phyloP scores from a whole-genome alignment of 2,113 vertebrate genomes.

The Xenopus borealis region DNA sequence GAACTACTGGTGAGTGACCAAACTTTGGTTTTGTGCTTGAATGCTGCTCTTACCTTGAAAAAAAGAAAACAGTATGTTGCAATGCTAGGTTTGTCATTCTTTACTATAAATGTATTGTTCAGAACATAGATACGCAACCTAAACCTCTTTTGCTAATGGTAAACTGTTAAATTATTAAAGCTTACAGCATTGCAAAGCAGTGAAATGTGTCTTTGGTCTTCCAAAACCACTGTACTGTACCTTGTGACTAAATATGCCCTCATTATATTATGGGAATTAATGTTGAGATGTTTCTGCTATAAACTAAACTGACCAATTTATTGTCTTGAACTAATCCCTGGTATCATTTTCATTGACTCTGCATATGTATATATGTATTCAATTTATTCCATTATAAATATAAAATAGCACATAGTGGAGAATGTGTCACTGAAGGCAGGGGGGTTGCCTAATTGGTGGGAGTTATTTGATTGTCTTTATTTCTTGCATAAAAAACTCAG shows the following conservation, averaged over 20 bases:
- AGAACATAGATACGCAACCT: too few relatives aligned
- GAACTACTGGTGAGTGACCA: slow-evolving; percentile 95
- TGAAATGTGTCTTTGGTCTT: too few relatives aligned
- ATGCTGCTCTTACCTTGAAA: slow-evolving; percentile 88
- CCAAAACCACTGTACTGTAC: background rate
- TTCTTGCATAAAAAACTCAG: background rate
- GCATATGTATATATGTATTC: background rate
- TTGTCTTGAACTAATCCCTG: background rate
- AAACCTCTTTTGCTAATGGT: too few relatives aligned
- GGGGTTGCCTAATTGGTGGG: background rate
- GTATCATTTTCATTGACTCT: background rate
- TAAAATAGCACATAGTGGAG: background rate
- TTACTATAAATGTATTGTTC: too few relatives aligned
- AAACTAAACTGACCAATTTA: background rate
- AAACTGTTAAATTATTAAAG: background rate
- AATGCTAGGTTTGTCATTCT: background rate
- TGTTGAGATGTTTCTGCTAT: background rate
- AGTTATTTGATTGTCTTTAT: background rate
- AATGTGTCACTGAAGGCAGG: background rate
- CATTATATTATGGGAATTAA: background rate
- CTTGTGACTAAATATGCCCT: background rate
- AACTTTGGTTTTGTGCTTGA: slow-evolving; percentile 97
- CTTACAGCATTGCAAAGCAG: too few relatives aligned
- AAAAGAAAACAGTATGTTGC: too few relatives aligned
- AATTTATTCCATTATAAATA: background rate